Conservation (phyloP, 1,140 invertebrate species). For the Papilio machaon region DNA sequence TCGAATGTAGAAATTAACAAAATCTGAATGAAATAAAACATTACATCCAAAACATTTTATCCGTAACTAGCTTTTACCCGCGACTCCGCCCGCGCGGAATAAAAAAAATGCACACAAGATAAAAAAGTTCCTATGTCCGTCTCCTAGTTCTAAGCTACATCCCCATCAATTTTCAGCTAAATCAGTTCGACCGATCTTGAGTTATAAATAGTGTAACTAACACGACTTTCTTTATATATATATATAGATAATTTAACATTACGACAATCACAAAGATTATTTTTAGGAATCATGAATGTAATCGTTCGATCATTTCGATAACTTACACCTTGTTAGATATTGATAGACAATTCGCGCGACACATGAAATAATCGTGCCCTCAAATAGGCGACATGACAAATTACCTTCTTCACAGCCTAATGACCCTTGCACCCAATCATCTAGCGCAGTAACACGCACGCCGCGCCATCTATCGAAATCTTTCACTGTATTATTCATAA, state of each 20-base stretch:
- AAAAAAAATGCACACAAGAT: too few relatives aligned
- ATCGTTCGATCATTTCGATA: conserved; percentile 1
- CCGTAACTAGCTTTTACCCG: too few relatives aligned
- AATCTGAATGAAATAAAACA: too few relatives aligned
- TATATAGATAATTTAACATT: neutral
- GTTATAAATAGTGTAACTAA: too few relatives aligned
- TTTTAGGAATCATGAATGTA: neutral
- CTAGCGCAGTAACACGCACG: conserved; percentile 29
- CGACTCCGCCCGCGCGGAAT: too few relatives aligned
- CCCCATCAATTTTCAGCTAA: too few relatives aligned
- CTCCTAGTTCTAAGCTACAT: too few relatives aligned
- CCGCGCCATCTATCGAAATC: conserved; percentile 40
- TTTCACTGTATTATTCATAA: conserved; percentile 45
- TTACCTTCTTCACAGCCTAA: conserved; percentile 49
- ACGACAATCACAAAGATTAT: neutral
- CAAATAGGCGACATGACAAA: conserved; percentile 49
- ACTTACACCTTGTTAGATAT: conserved; percentile 20
- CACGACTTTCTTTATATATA: too few relatives aligned
- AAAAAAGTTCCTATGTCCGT: too few relatives aligned
- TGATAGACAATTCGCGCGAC: conserved; percentile 40
- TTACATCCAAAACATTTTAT: too few relatives aligned
- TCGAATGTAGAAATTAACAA: too few relatives aligned
- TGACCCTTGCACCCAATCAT: conserved; percentile 45
- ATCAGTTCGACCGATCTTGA: too few relatives aligned
- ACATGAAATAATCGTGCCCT: conserved; percentile 48